These are phyloP conservation scores for Cabera pusaria DNA, from an alignment of 2,888 invertebrate genomes.

Conservation along the genomic window DNA sequence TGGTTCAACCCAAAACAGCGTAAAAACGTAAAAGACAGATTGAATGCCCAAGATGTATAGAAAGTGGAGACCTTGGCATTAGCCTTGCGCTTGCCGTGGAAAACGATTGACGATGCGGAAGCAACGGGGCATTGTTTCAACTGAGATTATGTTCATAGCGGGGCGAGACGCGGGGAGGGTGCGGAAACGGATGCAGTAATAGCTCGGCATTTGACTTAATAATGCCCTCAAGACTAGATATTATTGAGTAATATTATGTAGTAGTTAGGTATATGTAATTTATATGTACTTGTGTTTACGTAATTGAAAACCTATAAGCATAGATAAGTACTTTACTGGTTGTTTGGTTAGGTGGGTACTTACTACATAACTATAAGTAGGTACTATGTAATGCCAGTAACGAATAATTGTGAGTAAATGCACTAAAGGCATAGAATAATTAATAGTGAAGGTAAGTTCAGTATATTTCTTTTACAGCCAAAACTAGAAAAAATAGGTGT, in stretches of 20 bases:
- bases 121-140: constrained; percentile 68
- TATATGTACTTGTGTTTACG: too few relatives aligned
- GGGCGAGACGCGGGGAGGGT: constrained; percentile 42
- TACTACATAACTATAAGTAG: too few relatives aligned
- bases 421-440: too few relatives aligned
- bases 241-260: constrained; percentile 11
- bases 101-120: constrained; percentile 74
- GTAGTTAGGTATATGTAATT: neutral
- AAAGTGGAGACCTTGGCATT: constrained; percentile 79
- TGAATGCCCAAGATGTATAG: constrained; percentile 41
- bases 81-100: constrained; percentile 69
- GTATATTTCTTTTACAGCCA: too few relatives aligned
- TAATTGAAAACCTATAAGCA: neutral
- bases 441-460: too few relatives aligned
- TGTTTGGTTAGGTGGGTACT: too few relatives aligned
- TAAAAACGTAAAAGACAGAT: constrained; percentile 15
- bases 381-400: too few relatives aligned
- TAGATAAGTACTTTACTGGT: too few relatives aligned
- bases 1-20: constrained; percentile 11
- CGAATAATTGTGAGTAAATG: too few relatives aligned
- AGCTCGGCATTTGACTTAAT: constrained; percentile 39
- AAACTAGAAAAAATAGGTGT: too few relatives aligned
- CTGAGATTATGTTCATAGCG: constrained; percentile 50
- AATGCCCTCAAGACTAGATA: constrained; percentile 32
- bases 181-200: constrained; percentile 52